Evolutionary conservation across 1,140 invertebrate genomes (phyloP), one percentile per base, ranked within the genome.

Genomic region (Gonioctena quinquepunctata): DNA sequence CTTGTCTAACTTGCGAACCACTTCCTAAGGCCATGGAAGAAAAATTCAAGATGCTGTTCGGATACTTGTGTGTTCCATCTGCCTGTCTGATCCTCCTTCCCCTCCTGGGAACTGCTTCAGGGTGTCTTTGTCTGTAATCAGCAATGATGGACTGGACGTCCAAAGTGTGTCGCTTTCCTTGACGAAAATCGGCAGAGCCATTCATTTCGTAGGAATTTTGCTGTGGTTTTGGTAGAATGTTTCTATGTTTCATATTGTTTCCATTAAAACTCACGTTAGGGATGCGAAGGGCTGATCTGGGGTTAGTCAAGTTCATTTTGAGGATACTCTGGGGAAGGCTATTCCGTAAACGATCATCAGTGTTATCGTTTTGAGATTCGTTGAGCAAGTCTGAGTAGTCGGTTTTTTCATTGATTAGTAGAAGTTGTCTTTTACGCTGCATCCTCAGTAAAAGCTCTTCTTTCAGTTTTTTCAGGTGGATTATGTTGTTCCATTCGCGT

Each of bases 91-190:
- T 86, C 33, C 89, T 77, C 33, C 88, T 83, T 2, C 89, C 89
- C 79, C 91, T 85, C 71, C 90, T 79, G 0, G 91, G 91, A 1
- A 91, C 89, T 6, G 87, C 84, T 72, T 92, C 90, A 0, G 91
- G 91, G 82, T 92, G 90, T 70, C 89, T 85, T 54, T 92, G 89
- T 69, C 92, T 87, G 77, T 94, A 93, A 81, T 94, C 92, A 1
- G 92, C 92, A 77, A 95, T 94, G 61, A 95, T 91, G 3, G 92
- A 91, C 77, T 91, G 88, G 8, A 94, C 93, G 80, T 94, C 91
- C 52, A 94, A 88, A 23, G 91, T 91, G 0, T 91, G 88, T 0
- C 93, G 90, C 19, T 91, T 85, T 0, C 91, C 75, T 76, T 27
- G 83, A 78, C 70, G 84, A 42, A 59, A 73, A 64, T 78, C 75